These are phyloP conservation scores for Argopecten irradians DNA, from an alignment of 1,140 invertebrate genomes.

Conservation along the genomic window DNA sequence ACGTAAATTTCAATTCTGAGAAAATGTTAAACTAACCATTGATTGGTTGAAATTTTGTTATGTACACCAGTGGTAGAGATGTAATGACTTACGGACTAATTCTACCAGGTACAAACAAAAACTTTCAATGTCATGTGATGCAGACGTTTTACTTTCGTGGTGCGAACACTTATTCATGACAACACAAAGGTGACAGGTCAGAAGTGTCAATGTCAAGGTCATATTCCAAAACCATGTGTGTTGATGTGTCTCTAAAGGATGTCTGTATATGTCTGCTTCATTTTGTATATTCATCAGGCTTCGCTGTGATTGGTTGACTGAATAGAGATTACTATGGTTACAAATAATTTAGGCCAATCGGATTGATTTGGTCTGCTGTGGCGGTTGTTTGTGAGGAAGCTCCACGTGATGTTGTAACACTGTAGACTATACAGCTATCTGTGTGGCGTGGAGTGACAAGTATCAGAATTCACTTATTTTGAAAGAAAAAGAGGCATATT, in stretches of 20 bases:
- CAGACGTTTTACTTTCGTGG: background rate
- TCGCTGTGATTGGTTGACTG: slow-evolving; percentile 20
- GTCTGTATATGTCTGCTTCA: background rate
- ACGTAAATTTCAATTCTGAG: no score
- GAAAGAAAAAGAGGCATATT: background rate
- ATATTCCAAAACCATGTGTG: background rate
- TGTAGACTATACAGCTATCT: background rate
- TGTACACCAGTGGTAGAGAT: background rate
- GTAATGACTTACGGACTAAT: background rate
- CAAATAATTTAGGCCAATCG: background rate
- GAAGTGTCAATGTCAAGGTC: background rate
- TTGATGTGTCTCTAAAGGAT: background rate
- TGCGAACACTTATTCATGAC: background rate
- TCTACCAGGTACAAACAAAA: background rate
- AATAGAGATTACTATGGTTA: background rate
- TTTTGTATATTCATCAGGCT: slow-evolving; percentile 22
- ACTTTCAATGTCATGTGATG: background rate
- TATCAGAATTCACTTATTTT: background rate
- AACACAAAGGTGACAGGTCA: background rate
- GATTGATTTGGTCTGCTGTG: background rate
- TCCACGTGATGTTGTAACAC: background rate
- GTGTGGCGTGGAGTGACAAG: background rate
- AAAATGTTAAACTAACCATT: background rate
- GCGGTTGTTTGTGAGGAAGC: background rate
- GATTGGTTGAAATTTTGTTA: background rate